Evolutionary conservation across 2,888 invertebrate genomes (phyloP), one percentile per base, ranked within the genome.

Genomic region (Drosophila siamana): DNA sequence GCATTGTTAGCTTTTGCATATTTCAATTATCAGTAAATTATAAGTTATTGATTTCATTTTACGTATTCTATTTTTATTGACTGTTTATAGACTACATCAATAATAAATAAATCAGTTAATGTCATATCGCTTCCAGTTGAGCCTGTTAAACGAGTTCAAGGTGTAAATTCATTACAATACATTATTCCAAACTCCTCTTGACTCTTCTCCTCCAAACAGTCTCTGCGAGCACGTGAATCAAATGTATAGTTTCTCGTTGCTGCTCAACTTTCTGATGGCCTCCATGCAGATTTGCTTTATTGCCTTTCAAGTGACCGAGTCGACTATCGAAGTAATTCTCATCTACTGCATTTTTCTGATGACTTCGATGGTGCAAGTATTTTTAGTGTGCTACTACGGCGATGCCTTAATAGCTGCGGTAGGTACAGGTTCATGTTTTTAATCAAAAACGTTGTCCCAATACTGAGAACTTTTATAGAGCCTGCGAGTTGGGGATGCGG

Each of bases 281-380:
- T 91, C 91, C 0, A 70, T 88, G 75, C 90, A 90, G 13, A 88
- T 91, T 15, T 91, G 91, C 36, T 89, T 91, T 50, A 89, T 90
- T 16, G 91, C 91, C 30, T 91, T 91, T 66, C 89, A 91, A 78
- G 86, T 90, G 40, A 91, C 89, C 7, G 86, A 89, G 30, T 88
- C 86, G 4, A 83, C 78, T 0, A 16, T 78, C 1, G 82, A 91
- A 44, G 89, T 89, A 1, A 78, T 91, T 8, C 63, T 88, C 0
- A 89, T 89, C 59, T 91, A 90, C 57, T 74, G 77, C 55, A 82
- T 91, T 2, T 90, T 91, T 47, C 59, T 91, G 2, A 71, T 86
- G 63, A 83, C 90, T 0, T 90, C 90, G 3, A 74, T 91, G 77
- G 74, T 85, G 13, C 91, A 91, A 54, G 90, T 91, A 0, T 84